Percentiles rank a stretch among this genome's conserved stretches.
Evolutionary conservation across 2,797 vertebrate species (phyloP).

Genomic region (Mastacembelus armatus): DNA sequence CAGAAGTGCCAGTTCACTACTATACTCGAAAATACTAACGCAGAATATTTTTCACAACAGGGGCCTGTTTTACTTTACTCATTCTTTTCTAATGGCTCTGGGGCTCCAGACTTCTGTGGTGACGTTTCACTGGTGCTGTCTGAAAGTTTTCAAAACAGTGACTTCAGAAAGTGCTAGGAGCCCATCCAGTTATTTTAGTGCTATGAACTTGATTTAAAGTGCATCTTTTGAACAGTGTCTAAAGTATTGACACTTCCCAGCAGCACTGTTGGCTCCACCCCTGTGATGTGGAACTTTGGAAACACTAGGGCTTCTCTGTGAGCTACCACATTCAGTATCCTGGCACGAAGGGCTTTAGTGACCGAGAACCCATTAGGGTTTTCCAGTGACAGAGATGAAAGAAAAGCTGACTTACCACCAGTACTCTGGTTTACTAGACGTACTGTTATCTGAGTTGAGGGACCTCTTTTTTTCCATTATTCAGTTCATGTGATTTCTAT

Average conservation of each 20-base stretch:
- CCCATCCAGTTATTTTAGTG: not conserved
- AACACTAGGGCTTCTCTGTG: not conserved
- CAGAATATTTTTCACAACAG: constrained; percentile 3
- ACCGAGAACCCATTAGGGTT: not conserved
- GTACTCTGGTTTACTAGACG: no score
- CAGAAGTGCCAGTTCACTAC: not conserved
- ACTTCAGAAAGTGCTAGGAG: not conserved
- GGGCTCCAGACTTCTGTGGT: constrained; percentile 40
- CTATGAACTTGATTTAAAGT: constrained; percentile 8
- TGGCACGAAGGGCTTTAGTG: no score
- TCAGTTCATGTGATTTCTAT: no score
- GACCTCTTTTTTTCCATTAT: no score
- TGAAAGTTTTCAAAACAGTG: not conserved
- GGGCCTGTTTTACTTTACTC: not conserved
- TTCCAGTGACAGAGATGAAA: not conserved
- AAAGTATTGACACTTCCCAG: not conserved
- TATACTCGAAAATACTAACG: constrained; percentile 43
- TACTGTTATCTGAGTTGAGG: no score
- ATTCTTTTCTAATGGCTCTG: not conserved
- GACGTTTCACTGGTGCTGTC: constrained; percentile 26
- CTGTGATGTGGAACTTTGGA: not conserved
- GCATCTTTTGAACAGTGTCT: not conserved
- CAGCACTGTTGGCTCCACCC: not conserved
- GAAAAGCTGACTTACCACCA: not conserved
- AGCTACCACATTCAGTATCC: not conserved